A percentile compares a stretch with the other conserved stretches of the same genome.
Evolutionary conservation across 1,140 invertebrate genomes (phyloP).

Genomic region (Eriocheir sinensis): DNA sequence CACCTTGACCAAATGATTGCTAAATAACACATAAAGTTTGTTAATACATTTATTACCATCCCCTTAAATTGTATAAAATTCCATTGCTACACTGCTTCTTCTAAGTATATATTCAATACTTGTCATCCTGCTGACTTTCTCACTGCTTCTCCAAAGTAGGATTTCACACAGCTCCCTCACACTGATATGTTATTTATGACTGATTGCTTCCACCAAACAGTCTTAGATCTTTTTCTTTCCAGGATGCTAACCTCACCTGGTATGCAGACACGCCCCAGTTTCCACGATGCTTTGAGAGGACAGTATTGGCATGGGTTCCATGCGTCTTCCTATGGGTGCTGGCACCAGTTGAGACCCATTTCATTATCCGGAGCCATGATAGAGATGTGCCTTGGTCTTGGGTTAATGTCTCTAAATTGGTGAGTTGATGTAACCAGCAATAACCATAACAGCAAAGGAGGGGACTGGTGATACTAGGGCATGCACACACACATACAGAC

Average conservation of each 20-base stretch:
- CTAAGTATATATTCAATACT: not conserved
- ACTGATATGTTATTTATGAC: no score
- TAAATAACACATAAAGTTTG: no score
- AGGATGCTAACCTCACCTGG: slow-evolving; percentile 90
- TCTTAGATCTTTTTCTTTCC: slow-evolving; percentile 64
- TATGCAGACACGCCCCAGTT: slow-evolving; percentile 92
- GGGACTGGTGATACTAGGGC: not conserved
- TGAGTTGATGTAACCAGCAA: slow-evolving; percentile 84
- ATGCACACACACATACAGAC: no score
- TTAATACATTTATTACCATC: no score
- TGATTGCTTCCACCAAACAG: no score
- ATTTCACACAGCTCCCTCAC: no score
- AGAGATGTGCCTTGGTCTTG: slow-evolving; percentile 91
- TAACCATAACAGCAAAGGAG: not conserved
- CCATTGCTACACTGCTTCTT: not conserved
- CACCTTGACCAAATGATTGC: no score
- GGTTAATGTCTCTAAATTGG: slow-evolving; percentile 89
- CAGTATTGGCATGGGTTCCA: slow-evolving; percentile 92
- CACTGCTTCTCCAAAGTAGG: no score
- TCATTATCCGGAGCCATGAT: slow-evolving; percentile 89
- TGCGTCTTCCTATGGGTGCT: slow-evolving; percentile 92
- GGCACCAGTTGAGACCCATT: slow-evolving; percentile 89
- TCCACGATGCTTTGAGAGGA: slow-evolving; percentile 93
- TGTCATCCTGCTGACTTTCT: no score
- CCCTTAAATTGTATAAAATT: not conserved